Percentiles rank a stretch among this genome's conserved stretches.
phyloP scores from a whole-genome alignment of 2,888 invertebrate species.

The Cheilosia vulpina region DNA sequence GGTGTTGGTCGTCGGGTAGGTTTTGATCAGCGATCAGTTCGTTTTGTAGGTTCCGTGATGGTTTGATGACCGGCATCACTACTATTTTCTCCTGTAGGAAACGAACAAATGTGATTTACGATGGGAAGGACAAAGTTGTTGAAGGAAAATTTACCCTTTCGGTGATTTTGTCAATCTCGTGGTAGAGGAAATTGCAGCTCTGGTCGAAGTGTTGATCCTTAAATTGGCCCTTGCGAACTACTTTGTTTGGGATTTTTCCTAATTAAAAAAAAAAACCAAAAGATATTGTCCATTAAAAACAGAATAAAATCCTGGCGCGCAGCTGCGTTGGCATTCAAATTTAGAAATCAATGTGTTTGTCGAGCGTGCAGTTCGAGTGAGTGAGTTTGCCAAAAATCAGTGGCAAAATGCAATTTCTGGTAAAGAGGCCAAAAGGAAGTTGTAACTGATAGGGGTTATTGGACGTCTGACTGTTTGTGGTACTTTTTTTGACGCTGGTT shows the following conservation, averaged over 20 bases:
- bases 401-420: not conserved
- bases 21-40: constrained; percentile 96
- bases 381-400: no score
- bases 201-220: constrained; percentile 98
- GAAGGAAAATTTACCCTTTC: constrained; percentile 91
- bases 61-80: constrained; percentile 95
- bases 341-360: not conserved
- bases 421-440: no score
- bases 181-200: constrained; percentile 97
- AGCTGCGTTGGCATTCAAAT: not conserved
- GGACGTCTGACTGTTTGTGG: no score
- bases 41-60: constrained; percentile 92
- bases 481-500: no score
- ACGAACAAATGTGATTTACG: not conserved
- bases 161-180: constrained; percentile 98
- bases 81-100: constrained; percentile 96
- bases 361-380: no score
- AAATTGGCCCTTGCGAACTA: constrained; percentile 96
- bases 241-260: constrained; percentile 96
- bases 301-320: not conserved
- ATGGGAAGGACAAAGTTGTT: not conserved
- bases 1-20: constrained; percentile 93
- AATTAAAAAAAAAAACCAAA: constrained; percentile 24
- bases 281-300: not conserved
- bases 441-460: no score